A percentile compares a stretch with the other conserved stretches of the same genome.
phyloP scores from a whole-genome alignment of 2,888 invertebrate species.

The Tenthredo distinguenda region DNA sequence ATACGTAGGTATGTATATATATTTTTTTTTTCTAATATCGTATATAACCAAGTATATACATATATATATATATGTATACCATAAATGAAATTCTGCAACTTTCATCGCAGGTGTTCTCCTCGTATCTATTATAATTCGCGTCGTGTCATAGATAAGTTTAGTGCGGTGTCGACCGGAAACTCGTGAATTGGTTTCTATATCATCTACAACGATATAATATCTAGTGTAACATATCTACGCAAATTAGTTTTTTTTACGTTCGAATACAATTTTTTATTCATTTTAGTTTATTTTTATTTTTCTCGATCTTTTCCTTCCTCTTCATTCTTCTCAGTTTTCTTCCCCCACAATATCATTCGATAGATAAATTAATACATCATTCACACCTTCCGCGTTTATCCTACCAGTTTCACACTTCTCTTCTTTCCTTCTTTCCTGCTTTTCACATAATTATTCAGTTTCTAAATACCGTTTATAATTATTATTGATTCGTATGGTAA shows the following conservation, averaged over 20 bases:
- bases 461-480: neutral
- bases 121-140: neutral
- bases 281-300: neutral
- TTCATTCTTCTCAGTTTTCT: neutral
- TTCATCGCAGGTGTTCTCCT: neutral
- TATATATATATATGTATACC: neutral
- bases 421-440: conserved; percentile 42
- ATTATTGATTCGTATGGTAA: neutral
- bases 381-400: neutral
- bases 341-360: neutral
- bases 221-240: neutral
- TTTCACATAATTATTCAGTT: conserved; percentile 46
- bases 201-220: neutral
- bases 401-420: conserved; percentile 13
- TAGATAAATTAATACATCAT: neutral
- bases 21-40: neutral
- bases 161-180: neutral
- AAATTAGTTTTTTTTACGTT: neutral
- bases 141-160: neutral
- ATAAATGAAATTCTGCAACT: neutral
- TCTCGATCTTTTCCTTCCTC: neutral
- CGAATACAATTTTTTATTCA: neutral
- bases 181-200: neutral
- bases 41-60: neutral
- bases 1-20: too few species aligned